Conservation (phyloP, 2,797 vertebrate species). For the Phoxinus dragarum region DNA sequence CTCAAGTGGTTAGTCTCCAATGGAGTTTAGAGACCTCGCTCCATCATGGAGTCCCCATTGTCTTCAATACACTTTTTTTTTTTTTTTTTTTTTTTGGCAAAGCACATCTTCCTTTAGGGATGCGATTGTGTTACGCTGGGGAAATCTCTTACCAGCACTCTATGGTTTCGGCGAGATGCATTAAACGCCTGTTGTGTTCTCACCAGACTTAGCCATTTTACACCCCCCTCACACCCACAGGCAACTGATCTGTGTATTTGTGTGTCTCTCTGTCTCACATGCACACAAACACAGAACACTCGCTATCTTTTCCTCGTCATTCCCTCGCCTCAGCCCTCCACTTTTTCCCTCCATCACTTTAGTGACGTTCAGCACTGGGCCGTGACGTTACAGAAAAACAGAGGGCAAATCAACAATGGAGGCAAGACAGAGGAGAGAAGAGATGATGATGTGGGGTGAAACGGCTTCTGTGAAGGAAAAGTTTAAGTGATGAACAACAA, state of each 20-base stretch:
- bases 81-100: background rate
- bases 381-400: constrained; percentile 80
- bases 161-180: constrained; percentile 53
- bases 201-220: constrained; percentile 70
- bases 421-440: background rate
- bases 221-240: constrained; percentile 66
- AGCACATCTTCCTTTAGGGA: constrained; percentile 35
- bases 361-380: constrained; percentile 80
- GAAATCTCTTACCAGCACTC: constrained; percentile 63
- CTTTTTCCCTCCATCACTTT: constrained; percentile 81
- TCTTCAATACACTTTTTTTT: background rate
- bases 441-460: constrained; percentile 7
- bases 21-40: constrained; percentile 18
- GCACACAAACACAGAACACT: constrained; percentile 48
- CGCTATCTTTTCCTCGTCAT: constrained; percentile 64
- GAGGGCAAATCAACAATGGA: constrained; percentile 33
- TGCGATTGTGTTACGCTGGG: constrained; percentile 16
- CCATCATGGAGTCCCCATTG: constrained; percentile 11
- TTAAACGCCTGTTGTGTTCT: constrained; percentile 71
- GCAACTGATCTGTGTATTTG: constrained; percentile 64
- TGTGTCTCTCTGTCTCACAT: constrained; percentile 12
- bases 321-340: constrained; percentile 69
- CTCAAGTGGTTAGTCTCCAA: constrained; percentile 26
- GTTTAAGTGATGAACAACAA: constrained; percentile 37
- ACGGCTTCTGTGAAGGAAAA: constrained; percentile 4